A percentile compares a stretch with the other conserved stretches of the same genome.
phyloP scores from a whole-genome alignment of 2,888 invertebrate genomes.

The Oscheius sp. region DNA sequence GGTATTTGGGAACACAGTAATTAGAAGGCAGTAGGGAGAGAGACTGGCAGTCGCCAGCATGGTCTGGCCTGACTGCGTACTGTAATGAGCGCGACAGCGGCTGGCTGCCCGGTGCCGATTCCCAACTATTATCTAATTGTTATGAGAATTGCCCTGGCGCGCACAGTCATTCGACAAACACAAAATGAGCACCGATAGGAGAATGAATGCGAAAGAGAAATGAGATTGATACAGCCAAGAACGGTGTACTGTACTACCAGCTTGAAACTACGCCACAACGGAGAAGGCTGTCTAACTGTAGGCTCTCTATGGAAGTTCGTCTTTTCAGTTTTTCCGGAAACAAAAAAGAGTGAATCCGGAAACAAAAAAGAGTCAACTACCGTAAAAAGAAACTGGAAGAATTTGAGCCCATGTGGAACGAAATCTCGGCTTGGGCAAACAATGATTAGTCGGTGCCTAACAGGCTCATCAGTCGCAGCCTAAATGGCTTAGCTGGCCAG shows the following conservation, averaged over 20 bases:
- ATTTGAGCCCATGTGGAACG: too few relatives aligned
- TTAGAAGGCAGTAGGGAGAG: background rate
- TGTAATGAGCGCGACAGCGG: constrained; percentile 30
- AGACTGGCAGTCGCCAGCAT: background rate
- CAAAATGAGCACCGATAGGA: constrained; percentile 27
- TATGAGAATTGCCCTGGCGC: constrained; percentile 37
- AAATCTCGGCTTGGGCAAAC: constrained; percentile 10
- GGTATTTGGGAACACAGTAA: background rate
- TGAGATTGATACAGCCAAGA: background rate
- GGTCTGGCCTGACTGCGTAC: constrained; percentile 11
- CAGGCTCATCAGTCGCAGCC: constrained; percentile 32
- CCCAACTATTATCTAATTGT: constrained; percentile 39
- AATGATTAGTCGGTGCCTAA: constrained; percentile 36
- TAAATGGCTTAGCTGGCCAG: constrained; percentile 30
- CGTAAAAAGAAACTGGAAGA: too few relatives aligned
- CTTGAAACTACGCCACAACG: too few relatives aligned
- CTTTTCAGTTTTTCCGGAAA: too few relatives aligned
- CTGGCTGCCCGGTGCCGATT: constrained; percentile 21
- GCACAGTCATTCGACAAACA: constrained; percentile 39
- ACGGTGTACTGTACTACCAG: background rate
- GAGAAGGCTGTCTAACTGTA: too few relatives aligned
- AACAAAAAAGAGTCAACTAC: too few relatives aligned
- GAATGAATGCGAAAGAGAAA: too few relatives aligned
- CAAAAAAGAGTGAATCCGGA: too few relatives aligned
- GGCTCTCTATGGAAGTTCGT: too few relatives aligned